These are phyloP conservation scores for Conistra vaccinii DNA, from an alignment of 2,888 invertebrate genomes.

Conservation along the genomic window DNA sequence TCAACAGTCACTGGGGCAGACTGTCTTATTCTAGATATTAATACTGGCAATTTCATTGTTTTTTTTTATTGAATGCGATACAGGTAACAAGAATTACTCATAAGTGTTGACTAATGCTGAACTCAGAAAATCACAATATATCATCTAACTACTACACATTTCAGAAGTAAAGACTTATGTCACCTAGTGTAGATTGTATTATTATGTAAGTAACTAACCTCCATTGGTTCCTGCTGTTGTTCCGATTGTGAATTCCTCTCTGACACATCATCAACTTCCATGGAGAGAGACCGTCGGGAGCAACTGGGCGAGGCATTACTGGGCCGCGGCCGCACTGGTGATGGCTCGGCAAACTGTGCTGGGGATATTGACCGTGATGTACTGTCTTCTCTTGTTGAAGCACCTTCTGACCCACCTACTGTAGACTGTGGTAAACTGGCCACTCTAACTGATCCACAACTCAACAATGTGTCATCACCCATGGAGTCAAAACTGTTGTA, in stretches of 20 bases:
- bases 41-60: neutral
- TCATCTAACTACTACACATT: conserved; percentile 10
- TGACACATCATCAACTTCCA: conserved; percentile 88
- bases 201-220: conserved; percentile 75
- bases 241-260: conserved; percentile 87
- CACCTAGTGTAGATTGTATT: conserved; percentile 35
- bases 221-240: conserved; percentile 86
- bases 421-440: conserved; percentile 83
- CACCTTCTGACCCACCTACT: conserved; percentile 81
- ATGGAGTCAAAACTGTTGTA: conserved; percentile 89
- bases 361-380: conserved; percentile 87
- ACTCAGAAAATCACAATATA: conserved; percentile 8
- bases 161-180: conserved; percentile 28
- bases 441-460: conserved; percentile 87
- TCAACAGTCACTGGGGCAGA: neutral
- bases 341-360: conserved; percentile 87
- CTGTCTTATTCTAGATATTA: neutral
- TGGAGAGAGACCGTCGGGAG: conserved; percentile 86
- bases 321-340: conserved; percentile 82
- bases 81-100: neutral
- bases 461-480: conserved; percentile 86
- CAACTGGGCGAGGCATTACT: conserved; percentile 87
- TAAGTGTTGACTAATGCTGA: conserved; percentile 8
- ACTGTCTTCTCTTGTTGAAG: conserved; percentile 83
- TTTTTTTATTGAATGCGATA: neutral